Evolutionary conservation across 2,113 vertebrate species (phyloP), one percentile per base, ranked within the genome.

Genomic region (Taurulus bubalis): DNA sequence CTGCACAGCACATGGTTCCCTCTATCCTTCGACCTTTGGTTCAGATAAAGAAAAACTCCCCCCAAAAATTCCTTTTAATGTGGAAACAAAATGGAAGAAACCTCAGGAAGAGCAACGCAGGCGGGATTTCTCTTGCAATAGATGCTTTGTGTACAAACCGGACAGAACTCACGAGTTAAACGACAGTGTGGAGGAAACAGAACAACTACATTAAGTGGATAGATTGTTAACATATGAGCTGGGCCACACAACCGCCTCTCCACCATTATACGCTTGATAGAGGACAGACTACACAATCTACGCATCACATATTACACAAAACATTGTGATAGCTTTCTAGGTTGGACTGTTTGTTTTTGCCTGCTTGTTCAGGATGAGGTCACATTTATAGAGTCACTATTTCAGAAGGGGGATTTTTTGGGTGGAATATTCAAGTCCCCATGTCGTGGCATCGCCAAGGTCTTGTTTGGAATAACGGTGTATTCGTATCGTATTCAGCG

Each of bases 341-440:
- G 2, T 72, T 51, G 18, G 28, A 30, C 11, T 34, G 66, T 53
- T 15, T 68, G 62, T 73, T 76, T 16, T 67, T 62, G 16, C 8
- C 6, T 56, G 16, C 53, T 85, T 67, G 30, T 81, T 63, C 30
- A 58, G 47, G n/a, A 56, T 64, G 30, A 81, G 24, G 47, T 73
- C 63, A 81, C 45, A 4, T 24, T 34, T n/a, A 16, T 20, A 26
- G 26, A 58, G 9, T 24, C 16, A 22, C n/a, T 26, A 67, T 70
- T 36, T 59, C 6, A 49, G 22, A 34, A 24, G n/a, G 34, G 40
- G 71, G 49, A 75, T 63, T 62, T 85, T 63, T 18, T 38, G 36
- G 36, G 53, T 30, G 36, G 53, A 47, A 68, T 60, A 58, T 42
- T 8, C 5, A 64, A 47, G 36, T 38, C 51, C 34, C 42, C 18